phyloP scores from a whole-genome alignment of 2,888 invertebrate genomes.

The Drosophila sordidapex region DNA sequence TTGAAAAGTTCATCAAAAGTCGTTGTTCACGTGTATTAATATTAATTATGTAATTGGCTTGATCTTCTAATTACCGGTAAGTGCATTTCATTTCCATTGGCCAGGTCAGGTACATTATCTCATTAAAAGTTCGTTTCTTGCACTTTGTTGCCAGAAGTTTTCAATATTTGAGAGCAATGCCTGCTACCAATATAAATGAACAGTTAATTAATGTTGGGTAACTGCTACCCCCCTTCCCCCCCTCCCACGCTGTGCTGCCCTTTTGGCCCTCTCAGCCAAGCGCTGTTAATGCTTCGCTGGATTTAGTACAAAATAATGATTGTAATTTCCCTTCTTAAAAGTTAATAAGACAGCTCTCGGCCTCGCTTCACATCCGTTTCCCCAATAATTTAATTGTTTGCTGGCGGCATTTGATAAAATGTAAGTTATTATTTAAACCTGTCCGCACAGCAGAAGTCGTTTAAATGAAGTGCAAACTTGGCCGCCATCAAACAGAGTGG shows the following conservation, averaged over 20 bases:
- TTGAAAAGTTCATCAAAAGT: constrained; percentile 3
- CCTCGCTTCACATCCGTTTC: background rate
- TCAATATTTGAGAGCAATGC: constrained; percentile 43
- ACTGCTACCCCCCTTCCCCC: constrained; percentile 1
- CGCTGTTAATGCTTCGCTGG: background rate
- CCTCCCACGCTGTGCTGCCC: background rate
- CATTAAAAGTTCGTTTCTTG: constrained; percentile 59
- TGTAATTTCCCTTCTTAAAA: constrained; percentile 62
- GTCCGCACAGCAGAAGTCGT: constrained; percentile 43
- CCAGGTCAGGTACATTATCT: constrained; percentile 59
- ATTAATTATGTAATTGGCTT: constrained; percentile 67
- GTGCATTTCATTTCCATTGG: constrained; percentile 59
- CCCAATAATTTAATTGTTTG: constrained; percentile 70
- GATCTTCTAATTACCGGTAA: constrained; percentile 68
- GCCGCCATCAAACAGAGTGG: constrained; percentile 22
- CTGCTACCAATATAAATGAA: constrained; percentile 62
- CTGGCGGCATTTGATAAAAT: constrained; percentile 62
- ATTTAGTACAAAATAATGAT: constrained; percentile 56
- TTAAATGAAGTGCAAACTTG: constrained; percentile 66
- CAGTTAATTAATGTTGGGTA: constrained; percentile 69
- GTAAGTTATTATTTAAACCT: constrained; percentile 19
- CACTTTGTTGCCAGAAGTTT: constrained; percentile 39
- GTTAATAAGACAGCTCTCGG: constrained; percentile 24
- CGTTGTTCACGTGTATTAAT: constrained; percentile 55
- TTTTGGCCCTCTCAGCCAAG: background rate